Evolutionary conservation across 2,797 vertebrate genomes (phyloP).

Genomic region (Tokudaia tokunoshimensis): DNA sequence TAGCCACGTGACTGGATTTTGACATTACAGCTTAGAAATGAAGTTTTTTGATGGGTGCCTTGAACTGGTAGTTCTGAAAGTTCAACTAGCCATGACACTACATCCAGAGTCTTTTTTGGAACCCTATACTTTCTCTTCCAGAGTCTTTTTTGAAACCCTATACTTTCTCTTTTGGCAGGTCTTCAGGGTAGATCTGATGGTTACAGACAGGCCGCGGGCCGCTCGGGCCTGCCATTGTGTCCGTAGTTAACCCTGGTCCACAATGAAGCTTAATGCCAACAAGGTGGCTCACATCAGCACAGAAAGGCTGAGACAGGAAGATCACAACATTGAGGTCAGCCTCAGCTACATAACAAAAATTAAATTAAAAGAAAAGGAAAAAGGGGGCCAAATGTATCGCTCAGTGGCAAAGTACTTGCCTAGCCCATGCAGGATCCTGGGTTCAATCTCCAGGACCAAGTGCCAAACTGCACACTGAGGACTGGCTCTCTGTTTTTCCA

Average conservation of each 20-base stretch:
- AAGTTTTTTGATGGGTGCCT: not conserved
- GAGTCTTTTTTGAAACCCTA: not conserved
- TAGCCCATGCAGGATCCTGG: not conserved
- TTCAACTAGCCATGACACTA: not conserved
- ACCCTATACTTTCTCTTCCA: too few species aligned
- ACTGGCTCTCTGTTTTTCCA: not conserved
- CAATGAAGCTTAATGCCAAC: not conserved
- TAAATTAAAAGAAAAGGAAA: not conserved
- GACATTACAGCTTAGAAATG: not conserved
- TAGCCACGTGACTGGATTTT: not conserved
- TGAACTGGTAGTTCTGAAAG: not conserved
- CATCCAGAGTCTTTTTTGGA: not conserved
- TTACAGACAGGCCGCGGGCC: too few species aligned
- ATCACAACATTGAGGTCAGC: not conserved
- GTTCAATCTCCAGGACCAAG: not conserved
- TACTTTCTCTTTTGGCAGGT: not conserved
- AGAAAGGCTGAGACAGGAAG: not conserved
- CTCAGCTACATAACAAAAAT: not conserved
- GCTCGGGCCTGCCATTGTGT: not conserved
- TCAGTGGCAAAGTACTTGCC: not conserved
- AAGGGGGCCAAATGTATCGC: not conserved
- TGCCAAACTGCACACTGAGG: not conserved
- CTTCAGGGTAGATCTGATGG: not conserved
- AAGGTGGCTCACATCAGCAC: not conserved
- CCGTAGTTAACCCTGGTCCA: not conserved